Evolutionary conservation across 2,113 vertebrate genomes (phyloP), one percentile per base, ranked within the genome.

Genomic region (Oplegnathus fasciatus): DNA sequence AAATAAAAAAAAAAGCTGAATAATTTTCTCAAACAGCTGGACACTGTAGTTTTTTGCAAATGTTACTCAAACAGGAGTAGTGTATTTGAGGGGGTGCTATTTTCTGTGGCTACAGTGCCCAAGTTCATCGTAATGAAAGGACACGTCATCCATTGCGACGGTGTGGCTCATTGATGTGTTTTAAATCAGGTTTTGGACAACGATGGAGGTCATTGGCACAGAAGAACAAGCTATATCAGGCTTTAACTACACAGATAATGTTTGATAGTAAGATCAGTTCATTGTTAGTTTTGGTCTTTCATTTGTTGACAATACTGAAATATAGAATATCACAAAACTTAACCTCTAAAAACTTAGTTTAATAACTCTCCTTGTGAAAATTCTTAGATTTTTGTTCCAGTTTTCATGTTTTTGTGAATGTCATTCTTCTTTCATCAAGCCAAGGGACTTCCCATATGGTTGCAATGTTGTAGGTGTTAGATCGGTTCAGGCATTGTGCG

Each of bases 391-490:
- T 55, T 40, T 17, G 2, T 26, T 57, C 15, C 18, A 30, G 14
- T 42, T 7, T 42, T 65, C 46, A 22, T 18, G 6, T 28, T 48
- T 42, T 44, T 66, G 5, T 40, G 42, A 8, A 20, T 42, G 11
- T 52, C 15, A 15, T 37, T 28, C 2, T 42, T 60, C 34, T 34
- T 26, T n/a, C 13, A 5, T 78, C 42, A 26, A 37, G 64, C 52
- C 28, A 13, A 55, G 2, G 37, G 34, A 44, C 8, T 13, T 20
- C 55, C 22, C 6, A 6, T 52, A 22, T 64, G 70, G 52, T 30
- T 71, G 54, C 34, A 71, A 10, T 42, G 2, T 26, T 52, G 42
- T 62, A 73, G 62, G 61, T 74, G 76, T 76, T n/a, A 26, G 66
- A 32, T 77, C 50, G 20, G 17, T 42, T 42, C 30, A 24, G 37